phyloP scores from a whole-genome alignment of 2,888 invertebrate species.

The Acleris emargana region DNA sequence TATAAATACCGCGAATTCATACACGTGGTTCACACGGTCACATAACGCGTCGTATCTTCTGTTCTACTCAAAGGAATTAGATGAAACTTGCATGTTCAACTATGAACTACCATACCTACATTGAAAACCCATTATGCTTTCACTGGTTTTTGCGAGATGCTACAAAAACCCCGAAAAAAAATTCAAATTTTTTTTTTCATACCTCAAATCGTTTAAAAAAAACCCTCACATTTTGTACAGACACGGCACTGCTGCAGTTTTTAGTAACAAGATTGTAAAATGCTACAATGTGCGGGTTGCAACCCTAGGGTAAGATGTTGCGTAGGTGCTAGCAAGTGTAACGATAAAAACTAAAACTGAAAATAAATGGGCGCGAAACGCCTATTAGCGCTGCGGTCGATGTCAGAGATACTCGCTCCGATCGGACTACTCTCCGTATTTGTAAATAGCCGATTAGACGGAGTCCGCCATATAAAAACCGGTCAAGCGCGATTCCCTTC shows the following conservation, averaged over 20 bases:
- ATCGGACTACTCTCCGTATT: constrained; percentile 63
- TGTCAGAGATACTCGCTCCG: constrained; percentile 53
- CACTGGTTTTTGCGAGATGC: too few species aligned
- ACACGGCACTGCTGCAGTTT: background rate
- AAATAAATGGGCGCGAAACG: constrained; percentile 70
- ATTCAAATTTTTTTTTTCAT: too few species aligned
- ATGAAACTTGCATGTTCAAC: too few species aligned
- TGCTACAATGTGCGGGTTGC: constrained; percentile 30
- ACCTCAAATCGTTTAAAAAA: too few species aligned
- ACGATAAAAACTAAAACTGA: constrained; percentile 72
- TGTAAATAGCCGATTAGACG: constrained; percentile 64
- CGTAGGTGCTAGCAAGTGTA: constrained; percentile 68
- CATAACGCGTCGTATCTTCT: too few species aligned
- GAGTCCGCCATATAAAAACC: constrained; percentile 51
- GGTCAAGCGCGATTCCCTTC: constrained; percentile 39
- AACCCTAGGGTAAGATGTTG: constrained; percentile 62
- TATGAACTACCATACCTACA: too few species aligned
- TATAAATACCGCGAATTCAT: too few species aligned
- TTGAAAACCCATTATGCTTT: too few species aligned
- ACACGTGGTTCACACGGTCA: too few species aligned
- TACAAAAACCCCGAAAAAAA: too few species aligned
- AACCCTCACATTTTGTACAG: background rate
- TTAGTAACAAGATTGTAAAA: background rate
- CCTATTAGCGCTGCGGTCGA: constrained; percentile 60
- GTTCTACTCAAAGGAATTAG: too few species aligned